Evolutionary conservation across 92 coral and sea anemone genomes (phyloP).

Genomic region (Palythoa caribaeorum): DNA sequence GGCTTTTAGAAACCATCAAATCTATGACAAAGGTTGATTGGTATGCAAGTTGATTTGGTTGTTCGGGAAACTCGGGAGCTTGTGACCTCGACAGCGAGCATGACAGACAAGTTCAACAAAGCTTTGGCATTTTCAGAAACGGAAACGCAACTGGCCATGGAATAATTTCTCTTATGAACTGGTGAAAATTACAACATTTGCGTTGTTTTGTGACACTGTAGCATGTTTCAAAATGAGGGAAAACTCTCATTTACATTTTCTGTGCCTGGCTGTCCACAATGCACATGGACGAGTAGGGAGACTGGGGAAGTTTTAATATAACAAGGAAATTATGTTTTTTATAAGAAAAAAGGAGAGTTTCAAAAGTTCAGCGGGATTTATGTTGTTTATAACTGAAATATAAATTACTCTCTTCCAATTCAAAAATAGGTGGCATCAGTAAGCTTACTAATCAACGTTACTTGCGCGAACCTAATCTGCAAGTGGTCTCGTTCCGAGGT

Average conservation of each 20-base stretch:
- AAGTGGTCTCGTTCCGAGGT: not conserved
- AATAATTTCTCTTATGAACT: not conserved
- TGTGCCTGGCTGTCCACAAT: not conserved
- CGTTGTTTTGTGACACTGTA: no score
- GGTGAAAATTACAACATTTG: not conserved
- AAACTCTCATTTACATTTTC: no score
- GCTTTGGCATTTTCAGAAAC: constrained; percentile 17
- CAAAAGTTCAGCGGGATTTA: not conserved
- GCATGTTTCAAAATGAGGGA: no score
- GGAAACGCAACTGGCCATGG: not conserved
- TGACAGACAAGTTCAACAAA: constrained; percentile 17
- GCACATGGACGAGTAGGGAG: not conserved
- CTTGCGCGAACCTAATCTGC: not conserved
- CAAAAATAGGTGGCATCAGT: not conserved
- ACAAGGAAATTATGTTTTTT: not conserved
- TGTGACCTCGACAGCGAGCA: constrained; percentile 24
- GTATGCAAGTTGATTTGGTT: constrained; percentile 5
- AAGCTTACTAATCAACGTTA: not conserved
- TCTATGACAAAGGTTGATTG: not conserved
- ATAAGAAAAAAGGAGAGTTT: not conserved
- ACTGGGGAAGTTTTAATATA: not conserved
- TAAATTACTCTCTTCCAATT: not conserved
- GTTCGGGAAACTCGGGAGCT: constrained; percentile 1
- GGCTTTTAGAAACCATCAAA: constrained; percentile 18
- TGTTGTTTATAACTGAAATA: not conserved